Conservation (phyloP, 2,888 invertebrate genomes). For the Epinotia brunnichana region DNA sequence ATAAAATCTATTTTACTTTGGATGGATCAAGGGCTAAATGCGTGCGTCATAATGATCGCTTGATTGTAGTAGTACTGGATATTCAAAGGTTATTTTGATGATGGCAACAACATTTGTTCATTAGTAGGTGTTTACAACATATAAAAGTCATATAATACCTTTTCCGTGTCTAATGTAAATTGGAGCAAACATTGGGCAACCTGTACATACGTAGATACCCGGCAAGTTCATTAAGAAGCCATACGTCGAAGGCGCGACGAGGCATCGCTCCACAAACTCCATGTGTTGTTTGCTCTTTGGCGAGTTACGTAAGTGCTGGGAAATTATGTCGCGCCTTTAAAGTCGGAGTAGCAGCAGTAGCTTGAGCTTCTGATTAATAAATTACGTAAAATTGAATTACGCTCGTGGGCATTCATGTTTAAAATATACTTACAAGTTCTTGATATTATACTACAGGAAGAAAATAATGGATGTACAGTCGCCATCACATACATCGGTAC, state of each 20-base stretch:
- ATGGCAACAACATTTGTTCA: too few relatives aligned
- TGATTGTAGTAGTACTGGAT: not conserved
- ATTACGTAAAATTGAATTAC: not conserved
- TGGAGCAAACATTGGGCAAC: not conserved
- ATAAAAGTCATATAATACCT: not conserved
- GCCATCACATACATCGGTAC: too few relatives aligned
- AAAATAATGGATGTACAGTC: not conserved
- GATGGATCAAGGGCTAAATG: not conserved
- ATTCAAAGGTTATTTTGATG: not conserved
- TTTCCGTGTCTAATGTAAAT: not conserved
- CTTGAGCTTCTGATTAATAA: constrained; percentile 19
- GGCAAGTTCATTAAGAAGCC: constrained; percentile 79
- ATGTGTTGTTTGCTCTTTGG: constrained; percentile 61
- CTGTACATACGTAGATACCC: constrained; percentile 47
- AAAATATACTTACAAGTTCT: not conserved
- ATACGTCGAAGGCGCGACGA: constrained; percentile 67
- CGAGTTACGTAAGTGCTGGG: constrained; percentile 52
- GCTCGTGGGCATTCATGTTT: not conserved
- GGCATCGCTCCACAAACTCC: constrained; percentile 59
- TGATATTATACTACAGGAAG: too few relatives aligned
- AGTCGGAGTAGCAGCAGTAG: constrained; percentile 11
- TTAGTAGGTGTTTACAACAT: not conserved
- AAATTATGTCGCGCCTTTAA: constrained; percentile 50
- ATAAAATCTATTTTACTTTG: not conserved
- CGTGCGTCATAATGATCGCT: not conserved